Evolutionary conservation across 2,113 vertebrate species (phyloP).

Genomic region (Seriola aureovittata): DNA sequence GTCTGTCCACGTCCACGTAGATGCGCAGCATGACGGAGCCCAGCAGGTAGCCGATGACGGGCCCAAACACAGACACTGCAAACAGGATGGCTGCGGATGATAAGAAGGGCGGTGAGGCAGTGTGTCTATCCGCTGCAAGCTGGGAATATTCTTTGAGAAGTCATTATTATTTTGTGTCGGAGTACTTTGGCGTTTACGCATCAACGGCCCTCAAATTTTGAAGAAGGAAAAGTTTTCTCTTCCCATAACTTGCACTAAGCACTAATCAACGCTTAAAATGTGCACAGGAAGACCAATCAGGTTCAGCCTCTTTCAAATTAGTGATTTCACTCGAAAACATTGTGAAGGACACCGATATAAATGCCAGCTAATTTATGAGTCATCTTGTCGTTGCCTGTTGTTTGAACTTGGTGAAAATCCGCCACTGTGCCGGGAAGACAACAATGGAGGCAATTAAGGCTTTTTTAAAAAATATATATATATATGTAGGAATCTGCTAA

Average conservation of each 20-base stretch:
- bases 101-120: constrained; percentile 15
- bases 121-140: neutral
- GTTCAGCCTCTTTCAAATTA: neutral
- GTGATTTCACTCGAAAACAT: neutral
- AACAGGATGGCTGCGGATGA: constrained; percentile 93
- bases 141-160: neutral
- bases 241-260: no score
- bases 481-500: no score
- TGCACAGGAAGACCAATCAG: no score
- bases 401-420: neutral
- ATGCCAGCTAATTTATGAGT: neutral
- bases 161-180: neutral
- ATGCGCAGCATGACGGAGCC: constrained; percentile 90
- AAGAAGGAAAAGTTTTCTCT: no score
- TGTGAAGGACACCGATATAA: neutral
- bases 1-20: constrained; percentile 91
- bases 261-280: no score
- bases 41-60: constrained; percentile 92
- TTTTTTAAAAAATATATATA: no score
- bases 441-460: no score
- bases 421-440: no score
- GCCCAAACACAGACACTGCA: constrained; percentile 92
- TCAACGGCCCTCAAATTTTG: neutral
- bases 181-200: neutral
- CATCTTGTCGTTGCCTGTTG: neutral